Base-by-base conservation (phyloP, 2,797 vertebrate species). In the Gambelia wislizenii region DNA sequence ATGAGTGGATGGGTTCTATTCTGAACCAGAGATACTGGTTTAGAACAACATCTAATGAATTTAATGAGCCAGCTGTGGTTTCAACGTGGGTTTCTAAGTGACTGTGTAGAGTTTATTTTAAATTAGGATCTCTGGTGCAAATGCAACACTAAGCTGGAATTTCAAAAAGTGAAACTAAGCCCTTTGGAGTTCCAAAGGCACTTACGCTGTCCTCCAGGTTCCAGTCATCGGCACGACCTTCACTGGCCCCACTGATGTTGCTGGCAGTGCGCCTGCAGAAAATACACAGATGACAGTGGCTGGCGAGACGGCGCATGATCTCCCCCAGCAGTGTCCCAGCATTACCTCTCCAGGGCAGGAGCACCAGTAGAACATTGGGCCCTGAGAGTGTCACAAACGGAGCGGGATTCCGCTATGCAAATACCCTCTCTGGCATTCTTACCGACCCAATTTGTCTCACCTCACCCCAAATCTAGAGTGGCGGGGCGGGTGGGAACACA, bases 171-270 rank as follows among this genome's bases (percentile, higher is more conserved):
- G n/a, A n/a, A n/a, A n/a, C n/a, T n/a, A n/a, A n/a, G n/a, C n/a
- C n/a, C n/a, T n/a, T n/a, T n/a, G n/a, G n/a, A n/a, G n/a, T n/a
- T n/a, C n/a, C 4, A 25, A n/a, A 16, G 5, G 86, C n/a, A 96
- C 98, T 98, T 95, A 99, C 98, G n/a, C 97, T 97, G 92, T 98
- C 97, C 64, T 98, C 97, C 91, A 98, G 97, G 96, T 97, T 98
- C 98, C 98, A 99, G 93, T 98, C 98, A 70, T 97, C 98, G 0
- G 97, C 91, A 25, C 98, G 97, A 91, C 98, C 97, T 93, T 97
- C 97, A 0, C 97, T 98, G 54, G 98, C 97, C 94, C 96, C 97
- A 0, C 98, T 98, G 91, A 98, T 95, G 96, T 98, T 98, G 95
- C 97, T 97, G 94, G 97, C 97, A 1, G 97, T 97, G 94, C 97